Conservation (phyloP, 2,888 invertebrate genomes). For the Torymus tubicola region DNA sequence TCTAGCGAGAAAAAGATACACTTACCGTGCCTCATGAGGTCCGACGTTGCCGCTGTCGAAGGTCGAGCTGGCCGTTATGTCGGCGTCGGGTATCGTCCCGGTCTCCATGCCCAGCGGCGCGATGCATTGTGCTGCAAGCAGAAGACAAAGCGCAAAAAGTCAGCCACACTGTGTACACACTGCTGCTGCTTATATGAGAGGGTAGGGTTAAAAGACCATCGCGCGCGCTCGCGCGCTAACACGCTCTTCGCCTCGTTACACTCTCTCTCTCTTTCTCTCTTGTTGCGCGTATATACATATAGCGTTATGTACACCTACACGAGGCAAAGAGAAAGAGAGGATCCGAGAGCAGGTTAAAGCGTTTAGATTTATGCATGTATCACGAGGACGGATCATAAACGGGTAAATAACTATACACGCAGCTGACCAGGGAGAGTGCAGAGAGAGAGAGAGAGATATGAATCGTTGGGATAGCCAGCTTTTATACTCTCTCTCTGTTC, state of each 20-base stretch:
- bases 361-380: constrained; percentile 65
- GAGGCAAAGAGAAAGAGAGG: constrained; percentile 19
- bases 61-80: constrained; percentile 82
- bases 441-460: constrained; percentile 62
- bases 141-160: constrained; percentile 52
- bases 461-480: constrained; percentile 66
- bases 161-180: too few relatives aligned
- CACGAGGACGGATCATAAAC: constrained; percentile 68
- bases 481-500: constrained; percentile 58
- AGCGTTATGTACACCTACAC: constrained; percentile 27
- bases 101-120: constrained; percentile 83
- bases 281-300: too few relatives aligned
- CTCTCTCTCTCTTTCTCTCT: too few relatives aligned
- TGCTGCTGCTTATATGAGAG: too few relatives aligned
- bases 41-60: constrained; percentile 82
- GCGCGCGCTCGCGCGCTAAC: background rate
- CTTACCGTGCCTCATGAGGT: constrained; percentile 82
- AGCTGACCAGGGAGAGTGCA: constrained; percentile 61
- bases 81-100: constrained; percentile 80
- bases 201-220: constrained; percentile 1
- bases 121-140: constrained; percentile 79
- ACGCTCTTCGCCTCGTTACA: too few relatives aligned
- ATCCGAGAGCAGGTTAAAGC: constrained; percentile 57
- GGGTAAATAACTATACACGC: constrained; percentile 67
- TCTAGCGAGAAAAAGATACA: background rate